Conservation (phyloP, 2,113 vertebrate genomes). For the Passer montanus region DNA sequence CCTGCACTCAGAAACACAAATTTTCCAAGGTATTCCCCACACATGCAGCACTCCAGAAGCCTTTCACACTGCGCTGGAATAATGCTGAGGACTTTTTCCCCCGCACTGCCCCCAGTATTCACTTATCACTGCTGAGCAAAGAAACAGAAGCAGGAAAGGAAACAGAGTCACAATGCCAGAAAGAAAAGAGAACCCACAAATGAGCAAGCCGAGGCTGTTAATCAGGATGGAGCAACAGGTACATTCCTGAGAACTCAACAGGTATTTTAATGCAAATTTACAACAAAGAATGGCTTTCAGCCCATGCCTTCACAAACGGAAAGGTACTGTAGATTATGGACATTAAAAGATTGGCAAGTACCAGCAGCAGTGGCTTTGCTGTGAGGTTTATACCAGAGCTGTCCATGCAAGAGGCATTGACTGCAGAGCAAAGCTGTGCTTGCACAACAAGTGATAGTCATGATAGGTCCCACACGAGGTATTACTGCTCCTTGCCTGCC, state of each 20-base stretch:
- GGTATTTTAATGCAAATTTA: not conserved
- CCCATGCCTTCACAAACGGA: not conserved
- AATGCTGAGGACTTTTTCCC: not conserved
- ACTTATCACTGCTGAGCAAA: not conserved
- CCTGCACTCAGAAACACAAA: fast-evolving
- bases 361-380: not conserved
- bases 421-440: not conserved
- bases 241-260: not conserved
- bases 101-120: not conserved
- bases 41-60: not conserved
- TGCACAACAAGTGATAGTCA: not conserved
- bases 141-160: conserved; percentile 1
- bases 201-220: not conserved
- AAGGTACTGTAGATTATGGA: not conserved
- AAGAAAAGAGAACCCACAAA: not conserved
- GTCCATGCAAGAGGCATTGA: not conserved
- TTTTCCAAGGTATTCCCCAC: not conserved
- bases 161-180: fast-evolving
- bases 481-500: not conserved
- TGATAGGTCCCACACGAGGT: fast-evolving
- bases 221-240: not conserved
- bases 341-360: not conserved
- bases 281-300: not conserved
- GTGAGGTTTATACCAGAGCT: not conserved
- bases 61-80: fast-evolving